These are phyloP conservation scores for Styela clava DNA, from an alignment of 23 tunicate species.

Conservation along the genomic window DNA sequence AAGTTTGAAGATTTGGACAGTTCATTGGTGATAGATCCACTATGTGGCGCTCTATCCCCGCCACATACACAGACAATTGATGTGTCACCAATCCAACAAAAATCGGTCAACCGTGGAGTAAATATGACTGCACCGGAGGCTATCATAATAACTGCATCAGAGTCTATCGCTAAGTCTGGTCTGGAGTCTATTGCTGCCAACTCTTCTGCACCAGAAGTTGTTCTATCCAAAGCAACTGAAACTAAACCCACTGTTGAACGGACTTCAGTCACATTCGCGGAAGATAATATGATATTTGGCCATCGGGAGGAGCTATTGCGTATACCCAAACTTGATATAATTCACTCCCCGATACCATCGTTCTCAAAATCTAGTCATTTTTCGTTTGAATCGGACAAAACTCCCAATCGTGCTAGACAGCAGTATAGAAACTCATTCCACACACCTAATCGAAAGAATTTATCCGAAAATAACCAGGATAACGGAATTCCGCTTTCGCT, in stretches of 20 bases:
- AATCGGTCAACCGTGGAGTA: neutral
- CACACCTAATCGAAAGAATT: neutral
- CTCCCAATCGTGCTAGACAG: neutral
- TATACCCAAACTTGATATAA: neutral
- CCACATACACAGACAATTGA: neutral
- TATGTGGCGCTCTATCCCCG: neutral
- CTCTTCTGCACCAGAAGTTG: neutral
- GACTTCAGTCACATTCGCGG: conserved; percentile 24
- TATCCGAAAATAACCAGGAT: neutral
- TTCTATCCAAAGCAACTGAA: neutral
- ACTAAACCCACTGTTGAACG: neutral
- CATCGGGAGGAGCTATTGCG: neutral
- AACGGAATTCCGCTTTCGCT: conserved; percentile 57
- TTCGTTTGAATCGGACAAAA: neutral
- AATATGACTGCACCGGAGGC: conserved; percentile 13
- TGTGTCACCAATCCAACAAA: conserved; percentile 1
- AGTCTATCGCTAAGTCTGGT: neutral
- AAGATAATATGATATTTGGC: neutral
- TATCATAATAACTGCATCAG: neutral
- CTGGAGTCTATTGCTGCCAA: neutral
- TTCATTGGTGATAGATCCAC: conserved; percentile 1
- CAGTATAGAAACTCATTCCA: neutral
- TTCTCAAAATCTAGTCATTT: conserved; percentile 3
- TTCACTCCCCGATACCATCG: neutral
- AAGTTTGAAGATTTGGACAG: conserved; percentile 9